Conservation (phyloP, 2,797 vertebrate genomes). For the Telmatherina bonti region DNA sequence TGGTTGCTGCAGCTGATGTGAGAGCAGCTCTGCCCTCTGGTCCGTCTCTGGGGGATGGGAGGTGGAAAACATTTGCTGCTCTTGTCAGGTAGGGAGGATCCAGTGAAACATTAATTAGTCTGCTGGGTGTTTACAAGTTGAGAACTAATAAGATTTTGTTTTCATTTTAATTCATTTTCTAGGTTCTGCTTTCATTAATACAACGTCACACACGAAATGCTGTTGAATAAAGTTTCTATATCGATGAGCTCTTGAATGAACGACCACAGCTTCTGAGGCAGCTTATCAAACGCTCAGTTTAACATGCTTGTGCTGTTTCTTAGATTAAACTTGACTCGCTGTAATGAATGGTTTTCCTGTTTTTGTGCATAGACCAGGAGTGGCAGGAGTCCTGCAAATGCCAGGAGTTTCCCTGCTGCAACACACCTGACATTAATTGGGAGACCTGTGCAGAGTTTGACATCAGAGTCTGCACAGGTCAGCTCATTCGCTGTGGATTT, state of each 20-base stretch:
- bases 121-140: not conserved
- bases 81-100: slow-evolving; percentile 51
- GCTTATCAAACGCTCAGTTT: not conserved
- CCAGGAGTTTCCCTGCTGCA: too few species aligned
- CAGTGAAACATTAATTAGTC: not conserved
- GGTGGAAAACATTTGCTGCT: slow-evolving; percentile 38
- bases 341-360: not conserved
- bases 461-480: too few species aligned
- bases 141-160: not conserved
- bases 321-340: not conserved
- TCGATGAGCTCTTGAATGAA: not conserved
- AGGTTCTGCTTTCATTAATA: not conserved
- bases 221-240: not conserved
- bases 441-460: too few species aligned
- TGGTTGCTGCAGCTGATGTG: not conserved
- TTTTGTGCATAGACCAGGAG: not conserved
- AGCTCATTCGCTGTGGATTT: too few species aligned
- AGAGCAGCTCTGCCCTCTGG: not conserved
- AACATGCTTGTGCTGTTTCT: not conserved
- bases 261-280: not conserved
- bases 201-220: not conserved
- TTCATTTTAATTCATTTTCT: not conserved
- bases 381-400: too few species aligned
- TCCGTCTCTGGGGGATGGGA: not conserved
- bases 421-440: too few species aligned